Percentiles rank a stretch among this genome's conserved stretches.
phyloP scores from a whole-genome alignment of 2,888 invertebrate genomes.

The Entomobrya multifasciata region DNA sequence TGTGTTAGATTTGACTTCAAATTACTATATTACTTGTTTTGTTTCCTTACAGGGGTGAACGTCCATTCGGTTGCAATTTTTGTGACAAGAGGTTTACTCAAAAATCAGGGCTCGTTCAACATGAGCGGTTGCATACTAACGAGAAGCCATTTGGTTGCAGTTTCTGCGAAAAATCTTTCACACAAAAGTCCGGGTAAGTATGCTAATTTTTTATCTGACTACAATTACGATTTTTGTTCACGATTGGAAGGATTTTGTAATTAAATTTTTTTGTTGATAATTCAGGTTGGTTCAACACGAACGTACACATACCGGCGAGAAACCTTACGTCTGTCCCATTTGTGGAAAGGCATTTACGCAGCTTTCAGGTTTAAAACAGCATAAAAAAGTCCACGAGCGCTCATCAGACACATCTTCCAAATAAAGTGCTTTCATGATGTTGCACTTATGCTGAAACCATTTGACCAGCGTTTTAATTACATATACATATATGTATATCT shows the following conservation, averaged over 20 bases:
- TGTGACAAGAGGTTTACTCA: constrained; percentile 73
- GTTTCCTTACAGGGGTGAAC: constrained; percentile 55
- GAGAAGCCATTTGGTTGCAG: constrained; percentile 66
- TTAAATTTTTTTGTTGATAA: too few relatives aligned
- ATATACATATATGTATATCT: constrained; percentile 10
- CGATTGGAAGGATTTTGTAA: too few relatives aligned
- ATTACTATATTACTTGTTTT: constrained; percentile 9
- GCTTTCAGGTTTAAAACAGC: constrained; percentile 61
- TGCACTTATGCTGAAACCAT: constrained; percentile 29
- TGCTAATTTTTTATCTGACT: too few relatives aligned
- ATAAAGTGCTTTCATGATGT: constrained; percentile 58
- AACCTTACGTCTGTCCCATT: constrained; percentile 51
- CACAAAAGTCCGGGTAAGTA: constrained; percentile 68
- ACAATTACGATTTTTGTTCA: too few relatives aligned
- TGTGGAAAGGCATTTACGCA: constrained; percentile 64
- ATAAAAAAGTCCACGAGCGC: constrained; percentile 65
- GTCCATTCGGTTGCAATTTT: constrained; percentile 57
- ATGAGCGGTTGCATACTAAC: constrained; percentile 64
- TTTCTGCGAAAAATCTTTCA: constrained; percentile 69
- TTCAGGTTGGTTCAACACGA: constrained; percentile 59
- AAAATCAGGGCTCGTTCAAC: constrained; percentile 72
- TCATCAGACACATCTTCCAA: constrained; percentile 56
- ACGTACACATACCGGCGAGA: constrained; percentile 57
- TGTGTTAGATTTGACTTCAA: too few relatives aligned
- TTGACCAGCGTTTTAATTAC: constrained; percentile 52